These are phyloP conservation scores for Sprattus sprattus DNA, from an alignment of 2,113 vertebrate species.

Conservation along the genomic window DNA sequence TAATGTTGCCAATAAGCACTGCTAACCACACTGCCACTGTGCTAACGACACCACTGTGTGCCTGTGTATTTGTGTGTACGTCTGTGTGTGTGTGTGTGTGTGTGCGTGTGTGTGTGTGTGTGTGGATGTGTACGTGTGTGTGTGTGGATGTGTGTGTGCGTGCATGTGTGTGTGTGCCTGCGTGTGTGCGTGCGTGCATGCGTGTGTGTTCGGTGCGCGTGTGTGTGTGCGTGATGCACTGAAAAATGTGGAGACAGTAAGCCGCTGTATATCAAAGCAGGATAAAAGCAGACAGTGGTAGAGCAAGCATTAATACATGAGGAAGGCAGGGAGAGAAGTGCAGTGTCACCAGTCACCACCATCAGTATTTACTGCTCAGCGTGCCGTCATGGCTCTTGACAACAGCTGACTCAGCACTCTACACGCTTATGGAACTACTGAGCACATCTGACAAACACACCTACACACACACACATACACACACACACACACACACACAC, in stretches of 20 bases:
- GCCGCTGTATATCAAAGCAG: neutral
- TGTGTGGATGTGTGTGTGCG: neutral
- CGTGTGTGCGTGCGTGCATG: neutral
- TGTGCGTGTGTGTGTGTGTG: neutral
- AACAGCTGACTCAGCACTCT: neutral
- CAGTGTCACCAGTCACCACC: slow-evolving; percentile 13
- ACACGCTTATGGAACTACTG: neutral
- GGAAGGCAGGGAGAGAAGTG: neutral
- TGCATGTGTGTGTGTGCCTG: neutral
- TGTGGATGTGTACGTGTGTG: neutral
- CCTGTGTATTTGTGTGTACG: slow-evolving; percentile 42
- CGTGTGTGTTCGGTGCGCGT: neutral
- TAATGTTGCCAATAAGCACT: neutral
- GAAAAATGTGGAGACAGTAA: neutral
- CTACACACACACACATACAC: neutral
- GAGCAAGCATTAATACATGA: neutral
- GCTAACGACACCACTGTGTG: neutral
- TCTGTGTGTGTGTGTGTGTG: slow-evolving; percentile 43
- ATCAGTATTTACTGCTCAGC: neutral
- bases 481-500: neutral
- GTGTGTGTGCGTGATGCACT: neutral
- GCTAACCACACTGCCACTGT: neutral
- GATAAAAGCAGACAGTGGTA: neutral
- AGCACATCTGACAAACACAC: slow-evolving; percentile 3
- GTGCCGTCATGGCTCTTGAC: neutral